Evolutionary conservation across 2,888 invertebrate genomes (phyloP).

Genomic region (Trypoxylon attenuatum): DNA sequence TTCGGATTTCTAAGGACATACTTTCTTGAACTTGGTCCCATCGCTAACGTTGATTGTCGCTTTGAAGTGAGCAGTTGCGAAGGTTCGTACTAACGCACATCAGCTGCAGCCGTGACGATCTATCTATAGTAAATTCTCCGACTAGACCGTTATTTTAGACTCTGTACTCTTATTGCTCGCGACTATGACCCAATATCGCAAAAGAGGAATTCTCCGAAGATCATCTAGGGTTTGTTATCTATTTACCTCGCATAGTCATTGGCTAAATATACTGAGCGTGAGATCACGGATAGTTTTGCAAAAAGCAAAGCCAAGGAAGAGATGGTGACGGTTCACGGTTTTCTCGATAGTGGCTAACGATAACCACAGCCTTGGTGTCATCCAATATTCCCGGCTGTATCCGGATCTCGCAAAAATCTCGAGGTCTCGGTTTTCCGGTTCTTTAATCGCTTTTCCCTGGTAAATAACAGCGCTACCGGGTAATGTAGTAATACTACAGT

Average conservation of each 20-base stretch:
- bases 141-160: no score
- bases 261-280: conserved; percentile 31
- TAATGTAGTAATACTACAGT: neutral
- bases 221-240: conserved; percentile 39
- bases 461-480: neutral
- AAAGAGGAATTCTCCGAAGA: conserved; percentile 1
- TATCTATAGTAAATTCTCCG: neutral
- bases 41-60: no score
- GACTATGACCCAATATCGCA: conserved; percentile 19
- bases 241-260: conserved; percentile 40
- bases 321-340: conserved; percentile 17
- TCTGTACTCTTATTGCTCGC: neutral
- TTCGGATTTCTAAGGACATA: no score
- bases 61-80: no score
- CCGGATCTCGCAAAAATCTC: neutral
- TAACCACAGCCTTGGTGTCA: conserved; percentile 48
- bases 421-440: neutral
- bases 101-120: no score
- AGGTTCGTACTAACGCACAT: no score
- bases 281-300: conserved; percentile 15
- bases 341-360: conserved; percentile 36
- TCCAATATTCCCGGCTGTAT: conserved; percentile 28
- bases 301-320: neutral
- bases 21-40: no score
- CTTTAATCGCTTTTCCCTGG: neutral